These are phyloP conservation scores for Hydrotaea diabolus DNA, from an alignment of 2,888 invertebrate genomes.

Conservation along the genomic window DNA sequence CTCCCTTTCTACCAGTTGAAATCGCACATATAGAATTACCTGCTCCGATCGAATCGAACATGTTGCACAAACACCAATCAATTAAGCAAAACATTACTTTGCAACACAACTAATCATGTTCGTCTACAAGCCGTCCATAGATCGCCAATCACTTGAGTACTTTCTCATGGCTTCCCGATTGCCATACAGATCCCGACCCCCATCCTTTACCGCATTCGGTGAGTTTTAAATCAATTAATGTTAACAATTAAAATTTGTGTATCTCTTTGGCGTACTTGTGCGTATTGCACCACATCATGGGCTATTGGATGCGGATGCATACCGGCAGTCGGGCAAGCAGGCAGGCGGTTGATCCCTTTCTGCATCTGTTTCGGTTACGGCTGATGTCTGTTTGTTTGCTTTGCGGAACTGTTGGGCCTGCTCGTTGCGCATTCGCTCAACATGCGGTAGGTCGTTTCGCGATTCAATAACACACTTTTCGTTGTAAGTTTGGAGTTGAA, in stretches of 20 bases:
- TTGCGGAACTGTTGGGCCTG: not conserved
- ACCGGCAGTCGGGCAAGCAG: not conserved
- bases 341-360: not conserved
- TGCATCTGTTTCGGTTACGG: conserved; percentile 10
- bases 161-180: conserved; percentile 9
- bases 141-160: conserved; percentile 36
- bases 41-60: conserved; percentile 22
- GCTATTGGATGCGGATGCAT: conserved; percentile 9
- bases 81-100: conserved; percentile 61
- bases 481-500: conserved; percentile 46
- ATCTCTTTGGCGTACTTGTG: conserved; percentile 32
- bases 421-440: conserved; percentile 45
- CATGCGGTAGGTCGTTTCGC: conserved; percentile 67
- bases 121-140: not conserved
- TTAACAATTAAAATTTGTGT: conserved; percentile 68
- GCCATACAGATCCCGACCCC: not conserved
- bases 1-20: not conserved
- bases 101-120: conserved; percentile 63
- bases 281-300: not conserved
- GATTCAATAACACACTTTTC: conserved; percentile 65
- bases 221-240: conserved; percentile 66
- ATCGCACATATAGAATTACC: not conserved
- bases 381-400: not conserved
- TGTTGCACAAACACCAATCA: conserved; percentile 59
- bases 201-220: conserved; percentile 30